A percentile compares a stretch with the other conserved stretches of the same genome.
Conservation (phyloP, 2,797 vertebrate genomes). For the Nyctibius grandis region DNA sequence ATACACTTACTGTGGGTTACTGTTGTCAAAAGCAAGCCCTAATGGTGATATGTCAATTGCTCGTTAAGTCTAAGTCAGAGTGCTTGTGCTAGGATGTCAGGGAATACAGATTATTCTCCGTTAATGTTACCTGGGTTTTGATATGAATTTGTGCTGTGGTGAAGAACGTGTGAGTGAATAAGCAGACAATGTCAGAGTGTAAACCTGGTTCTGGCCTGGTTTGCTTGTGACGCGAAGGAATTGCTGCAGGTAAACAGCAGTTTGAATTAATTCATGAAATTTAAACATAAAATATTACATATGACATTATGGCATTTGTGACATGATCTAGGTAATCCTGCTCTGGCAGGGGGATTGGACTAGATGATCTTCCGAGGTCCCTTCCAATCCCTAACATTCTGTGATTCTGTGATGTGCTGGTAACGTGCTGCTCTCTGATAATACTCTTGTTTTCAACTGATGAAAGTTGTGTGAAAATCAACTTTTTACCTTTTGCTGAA, state of each 20-base stretch:
- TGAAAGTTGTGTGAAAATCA: background rate
- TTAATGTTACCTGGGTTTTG: background rate
- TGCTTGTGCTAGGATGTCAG: background rate
- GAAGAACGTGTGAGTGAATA: background rate
- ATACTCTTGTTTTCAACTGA: background rate
- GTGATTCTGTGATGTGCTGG: too few relatives aligned
- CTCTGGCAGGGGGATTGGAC: too few relatives aligned
- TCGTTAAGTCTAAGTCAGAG: background rate
- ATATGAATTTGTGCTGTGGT: background rate
- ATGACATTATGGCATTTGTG: fast-evolving
- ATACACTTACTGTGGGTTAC: background rate
- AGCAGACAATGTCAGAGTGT: background rate
- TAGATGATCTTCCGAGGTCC: too few relatives aligned
- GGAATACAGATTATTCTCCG: background rate
- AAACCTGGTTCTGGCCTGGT: background rate
- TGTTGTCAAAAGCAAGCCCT: background rate
- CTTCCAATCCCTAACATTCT: too few relatives aligned
- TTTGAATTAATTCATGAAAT: background rate
- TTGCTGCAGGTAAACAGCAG: background rate
- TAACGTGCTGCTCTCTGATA: background rate
- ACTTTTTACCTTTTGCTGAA: background rate
- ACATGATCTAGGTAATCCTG: too few relatives aligned
- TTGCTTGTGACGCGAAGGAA: background rate
- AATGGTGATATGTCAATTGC: background rate
- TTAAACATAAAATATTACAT: background rate